Evolutionary conservation across 35 echinoderm and acorn worm species (phyloP).

Genomic region (Ophioderma brevispina): DNA sequence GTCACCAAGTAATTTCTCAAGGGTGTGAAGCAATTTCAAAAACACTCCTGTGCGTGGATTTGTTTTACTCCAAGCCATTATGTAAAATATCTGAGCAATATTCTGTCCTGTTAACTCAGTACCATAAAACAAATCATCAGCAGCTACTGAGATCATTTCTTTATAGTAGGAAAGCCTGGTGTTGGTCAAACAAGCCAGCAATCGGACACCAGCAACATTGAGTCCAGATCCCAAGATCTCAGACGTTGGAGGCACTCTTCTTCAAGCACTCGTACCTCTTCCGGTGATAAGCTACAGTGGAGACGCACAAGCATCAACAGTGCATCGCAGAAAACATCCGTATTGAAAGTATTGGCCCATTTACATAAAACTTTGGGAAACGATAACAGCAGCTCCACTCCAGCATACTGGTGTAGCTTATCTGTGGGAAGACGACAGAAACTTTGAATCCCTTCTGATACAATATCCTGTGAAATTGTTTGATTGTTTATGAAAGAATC

Average conservation of each 20-base stretch:
- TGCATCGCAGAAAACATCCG: neutral
- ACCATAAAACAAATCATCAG: neutral
- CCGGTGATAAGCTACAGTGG: neutral
- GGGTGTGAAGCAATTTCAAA: neutral
- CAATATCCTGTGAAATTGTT: neutral
- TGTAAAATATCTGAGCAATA: neutral
- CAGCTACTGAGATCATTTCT: neutral
- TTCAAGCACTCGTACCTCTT: neutral
- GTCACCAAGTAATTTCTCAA: neutral
- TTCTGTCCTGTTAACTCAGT: neutral
- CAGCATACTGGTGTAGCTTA: neutral
- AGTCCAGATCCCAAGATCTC: constrained; percentile 34
- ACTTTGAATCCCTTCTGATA: neutral
- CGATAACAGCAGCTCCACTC: neutral
- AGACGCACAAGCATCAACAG: neutral
- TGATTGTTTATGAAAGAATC: neutral
- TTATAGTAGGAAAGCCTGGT: neutral
- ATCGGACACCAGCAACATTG: constrained; percentile 54
- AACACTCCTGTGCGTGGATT: neutral
- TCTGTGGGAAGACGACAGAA: neutral
- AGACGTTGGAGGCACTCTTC: constrained; percentile 29
- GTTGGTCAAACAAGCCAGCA: constrained; percentile 39
- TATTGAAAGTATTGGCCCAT: neutral
- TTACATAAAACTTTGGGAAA: neutral
- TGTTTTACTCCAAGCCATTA: neutral